Percentiles rank a stretch among this genome's conserved stretches.
Conservation (phyloP, 2,888 invertebrate species). For the Nemapogon koenigi region DNA sequence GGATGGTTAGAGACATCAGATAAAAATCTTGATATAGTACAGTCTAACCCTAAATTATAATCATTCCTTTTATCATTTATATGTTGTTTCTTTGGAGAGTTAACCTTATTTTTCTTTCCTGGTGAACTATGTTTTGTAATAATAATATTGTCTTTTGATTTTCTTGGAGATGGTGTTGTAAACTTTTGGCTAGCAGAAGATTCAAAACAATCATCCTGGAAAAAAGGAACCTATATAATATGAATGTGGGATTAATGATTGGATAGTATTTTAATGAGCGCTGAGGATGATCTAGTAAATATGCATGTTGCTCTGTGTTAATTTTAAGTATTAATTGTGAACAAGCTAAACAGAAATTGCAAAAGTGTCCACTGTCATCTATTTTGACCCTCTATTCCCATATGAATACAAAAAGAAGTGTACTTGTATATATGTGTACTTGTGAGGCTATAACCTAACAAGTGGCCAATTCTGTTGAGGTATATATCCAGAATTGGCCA, state of each 20-base stretch:
- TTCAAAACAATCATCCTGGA: neutral
- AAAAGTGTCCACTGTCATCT: no score
- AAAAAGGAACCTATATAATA: neutral
- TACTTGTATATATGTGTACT: no score
- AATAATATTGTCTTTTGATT: neutral
- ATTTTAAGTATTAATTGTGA: no score
- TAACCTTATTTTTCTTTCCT: neutral
- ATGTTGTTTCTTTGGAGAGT: neutral
- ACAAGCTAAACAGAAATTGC: no score
- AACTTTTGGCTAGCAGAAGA: neutral
- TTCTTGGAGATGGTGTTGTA: neutral
- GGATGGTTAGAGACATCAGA: constrained; percentile 25
- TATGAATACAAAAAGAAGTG: no score
- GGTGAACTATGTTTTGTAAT: neutral
- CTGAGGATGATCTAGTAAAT: no score
- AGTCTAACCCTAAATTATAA: constrained; percentile 29
- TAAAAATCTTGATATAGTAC: constrained; percentile 28
- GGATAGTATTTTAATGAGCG: neutral
- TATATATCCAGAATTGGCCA: no score
- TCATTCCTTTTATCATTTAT: neutral
- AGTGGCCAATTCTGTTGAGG: no score
- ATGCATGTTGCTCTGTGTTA: no score
- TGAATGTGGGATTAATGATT: neutral
- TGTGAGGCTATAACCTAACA: no score
- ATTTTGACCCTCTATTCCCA: no score